Evolutionary conservation across 2,113 vertebrate species (phyloP), one percentile per base, ranked within the genome.

Genomic region (Coreoperca whiteheadi): DNA sequence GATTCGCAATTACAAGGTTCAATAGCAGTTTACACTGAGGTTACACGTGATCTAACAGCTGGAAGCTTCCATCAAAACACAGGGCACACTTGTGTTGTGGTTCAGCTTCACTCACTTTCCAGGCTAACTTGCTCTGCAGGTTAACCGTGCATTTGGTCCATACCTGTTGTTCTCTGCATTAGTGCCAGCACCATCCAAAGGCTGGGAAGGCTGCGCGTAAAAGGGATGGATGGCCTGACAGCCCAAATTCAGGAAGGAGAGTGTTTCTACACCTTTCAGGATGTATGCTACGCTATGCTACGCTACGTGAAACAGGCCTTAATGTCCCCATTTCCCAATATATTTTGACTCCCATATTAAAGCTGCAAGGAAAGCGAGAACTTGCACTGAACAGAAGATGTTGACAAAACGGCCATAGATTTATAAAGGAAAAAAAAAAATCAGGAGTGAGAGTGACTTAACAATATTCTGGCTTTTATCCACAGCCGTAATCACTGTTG

Each of bases 401-500:
- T 71, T 67, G 25, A 54, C 0, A 77, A 79, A 89, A 89, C 43
- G 61, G 61, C 67, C 54, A 54, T 25, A 74, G 66, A 83, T 81
- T 83, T 53, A 57, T 72, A 78, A 41, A 85, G 46, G 46, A 0
- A 53, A 84, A 67, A 64, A 37, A 48, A 64, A 77, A 46, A 41
- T 65, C 18, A 54, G 69, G 23, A 72, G 59, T 43, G 71, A 75
- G 65, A 79, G 65, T 74, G 77, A 84, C 68, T 85, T 75, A 75
- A 89, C 85, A 87, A 85, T 86, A 85, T 82, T 89, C 75, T 82
- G 78, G 80, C 80, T 90, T 91, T 91, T 91, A 84, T 87, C 57
- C 34, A 18, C 68, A 86, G 72, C 77, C 43, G 86, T 89, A 92
- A 91, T 91, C 86, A 86, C 57, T 83, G 85, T 75, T 85, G 88